A percentile compares a stretch with the other conserved stretches of the same genome.
Conservation (phyloP, 92 coral and sea anemone species). For the Parazoanthus swiftii region DNA sequence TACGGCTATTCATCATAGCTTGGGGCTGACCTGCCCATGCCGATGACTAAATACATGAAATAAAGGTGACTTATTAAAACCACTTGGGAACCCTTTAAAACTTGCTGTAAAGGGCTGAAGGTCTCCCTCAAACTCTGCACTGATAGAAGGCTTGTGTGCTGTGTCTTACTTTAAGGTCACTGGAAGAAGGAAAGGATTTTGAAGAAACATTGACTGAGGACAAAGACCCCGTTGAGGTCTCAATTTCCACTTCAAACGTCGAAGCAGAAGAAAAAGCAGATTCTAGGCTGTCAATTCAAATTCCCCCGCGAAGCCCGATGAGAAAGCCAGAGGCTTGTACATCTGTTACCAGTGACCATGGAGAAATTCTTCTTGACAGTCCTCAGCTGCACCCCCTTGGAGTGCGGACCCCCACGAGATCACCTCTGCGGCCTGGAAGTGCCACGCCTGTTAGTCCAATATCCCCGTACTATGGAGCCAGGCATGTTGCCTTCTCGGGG, state of each 20-base stretch:
- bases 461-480: slow-evolving; percentile 34
- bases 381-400: slow-evolving; percentile 5
- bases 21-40: background rate
- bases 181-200: slow-evolving; percentile 1
- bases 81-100: background rate
- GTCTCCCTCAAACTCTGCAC: background rate
- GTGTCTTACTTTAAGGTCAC: slow-evolving; percentile 2
- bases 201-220: slow-evolving; percentile 1
- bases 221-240: background rate
- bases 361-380: slow-evolving; percentile 14
- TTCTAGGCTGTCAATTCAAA: slow-evolving; percentile 2
- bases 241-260: background rate
- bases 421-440: slow-evolving; percentile 27
- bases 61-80: no score
- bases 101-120: background rate
- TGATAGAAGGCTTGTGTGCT: background rate
- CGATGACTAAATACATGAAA: background rate
- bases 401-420: slow-evolving; percentile 5
- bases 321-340: background rate
- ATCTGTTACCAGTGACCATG: slow-evolving; percentile 28
- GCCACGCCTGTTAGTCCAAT: slow-evolving; percentile 30
- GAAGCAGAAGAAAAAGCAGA: slow-evolving; percentile 24
- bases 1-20: background rate
- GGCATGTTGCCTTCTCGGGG: slow-evolving; percentile 55
- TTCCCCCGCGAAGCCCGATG: slow-evolving; percentile 5